Conservation (phyloP, 2,888 invertebrate species). For the Venusia cambrica region DNA sequence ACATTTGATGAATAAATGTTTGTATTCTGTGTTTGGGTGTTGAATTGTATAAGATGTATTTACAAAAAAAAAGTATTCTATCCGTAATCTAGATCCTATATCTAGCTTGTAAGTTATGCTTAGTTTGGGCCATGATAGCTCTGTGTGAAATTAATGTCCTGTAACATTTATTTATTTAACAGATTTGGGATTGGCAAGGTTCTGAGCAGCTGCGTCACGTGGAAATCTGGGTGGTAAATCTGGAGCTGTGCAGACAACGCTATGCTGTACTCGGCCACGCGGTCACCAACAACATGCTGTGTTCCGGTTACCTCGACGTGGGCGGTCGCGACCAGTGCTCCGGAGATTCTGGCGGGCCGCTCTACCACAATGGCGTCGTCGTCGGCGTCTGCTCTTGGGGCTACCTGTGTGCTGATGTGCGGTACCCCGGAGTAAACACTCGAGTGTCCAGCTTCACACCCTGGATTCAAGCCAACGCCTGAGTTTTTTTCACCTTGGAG, state of each 20-base stretch:
- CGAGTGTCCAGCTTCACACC: conserved; percentile 33
- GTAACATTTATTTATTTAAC: too few species aligned
- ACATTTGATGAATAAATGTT: too few species aligned
- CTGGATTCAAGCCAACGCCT: conserved; percentile 44
- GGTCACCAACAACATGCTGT: conserved; percentile 40
- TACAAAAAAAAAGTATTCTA: too few species aligned
- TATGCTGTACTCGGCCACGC: conserved; percentile 19
- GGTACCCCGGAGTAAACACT: conserved; percentile 38
- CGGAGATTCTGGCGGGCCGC: conserved; percentile 44
- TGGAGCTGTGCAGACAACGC: conserved; percentile 28
- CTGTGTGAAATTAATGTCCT: too few species aligned
- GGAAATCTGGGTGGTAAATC: conserved; percentile 42
- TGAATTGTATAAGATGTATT: too few species aligned
- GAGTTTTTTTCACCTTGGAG: too few species aligned
- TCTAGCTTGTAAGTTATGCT: too few species aligned
- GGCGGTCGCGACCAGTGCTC: conserved; percentile 43
- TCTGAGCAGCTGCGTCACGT: conserved; percentile 43
- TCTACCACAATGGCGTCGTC: conserved; percentile 37
- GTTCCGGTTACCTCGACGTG: conserved; percentile 38
- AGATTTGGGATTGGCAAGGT: too few species aligned
- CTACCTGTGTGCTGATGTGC: conserved; percentile 29
- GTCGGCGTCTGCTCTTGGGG: conserved; percentile 44
- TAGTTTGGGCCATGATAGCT: too few species aligned
- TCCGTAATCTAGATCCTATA: conserved; percentile 25
- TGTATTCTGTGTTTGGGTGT: too few species aligned